Conservation (phyloP, 2,797 vertebrate genomes). For the Lithobates pipiens region DNA sequence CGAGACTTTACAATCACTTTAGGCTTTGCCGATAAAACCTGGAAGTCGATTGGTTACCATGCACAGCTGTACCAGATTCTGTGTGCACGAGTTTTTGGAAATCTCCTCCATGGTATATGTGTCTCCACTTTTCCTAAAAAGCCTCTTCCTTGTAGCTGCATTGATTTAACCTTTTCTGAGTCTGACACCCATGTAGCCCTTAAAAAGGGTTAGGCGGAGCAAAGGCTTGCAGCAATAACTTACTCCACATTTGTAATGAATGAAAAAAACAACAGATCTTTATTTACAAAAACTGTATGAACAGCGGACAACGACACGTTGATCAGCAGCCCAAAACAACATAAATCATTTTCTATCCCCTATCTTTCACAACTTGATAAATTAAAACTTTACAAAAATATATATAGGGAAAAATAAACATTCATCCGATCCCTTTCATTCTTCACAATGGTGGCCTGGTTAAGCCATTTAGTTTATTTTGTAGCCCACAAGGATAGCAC, state of each 20-base stretch:
- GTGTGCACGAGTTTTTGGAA: too few relatives aligned
- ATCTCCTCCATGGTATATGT: too few relatives aligned
- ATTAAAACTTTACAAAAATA: conserved; percentile 47
- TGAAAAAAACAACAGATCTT: conserved; percentile 46
- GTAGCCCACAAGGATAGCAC: background rate
- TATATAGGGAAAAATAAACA: conserved; percentile 6
- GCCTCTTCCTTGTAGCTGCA: too few relatives aligned
- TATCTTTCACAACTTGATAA: background rate
- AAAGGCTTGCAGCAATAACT: background rate
- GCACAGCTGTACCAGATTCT: too few relatives aligned
- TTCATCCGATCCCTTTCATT: background rate
- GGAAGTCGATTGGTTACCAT: too few relatives aligned
- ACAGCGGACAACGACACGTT: conserved; percentile 1
- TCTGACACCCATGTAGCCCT: too few relatives aligned
- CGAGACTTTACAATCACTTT: too few relatives aligned
- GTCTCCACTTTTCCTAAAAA: too few relatives aligned
- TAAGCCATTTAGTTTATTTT: background rate
- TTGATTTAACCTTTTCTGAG: too few relatives aligned
- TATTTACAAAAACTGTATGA: conserved; percentile 57
- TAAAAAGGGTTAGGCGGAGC: too few relatives aligned
- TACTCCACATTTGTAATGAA: background rate
- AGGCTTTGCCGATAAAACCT: too few relatives aligned
- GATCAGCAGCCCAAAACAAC: background rate
- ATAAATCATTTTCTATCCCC: background rate
- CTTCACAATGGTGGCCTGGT: background rate